phyloP scores from a whole-genome alignment of 2,888 invertebrate species.

The Drosophila tripunctata region DNA sequence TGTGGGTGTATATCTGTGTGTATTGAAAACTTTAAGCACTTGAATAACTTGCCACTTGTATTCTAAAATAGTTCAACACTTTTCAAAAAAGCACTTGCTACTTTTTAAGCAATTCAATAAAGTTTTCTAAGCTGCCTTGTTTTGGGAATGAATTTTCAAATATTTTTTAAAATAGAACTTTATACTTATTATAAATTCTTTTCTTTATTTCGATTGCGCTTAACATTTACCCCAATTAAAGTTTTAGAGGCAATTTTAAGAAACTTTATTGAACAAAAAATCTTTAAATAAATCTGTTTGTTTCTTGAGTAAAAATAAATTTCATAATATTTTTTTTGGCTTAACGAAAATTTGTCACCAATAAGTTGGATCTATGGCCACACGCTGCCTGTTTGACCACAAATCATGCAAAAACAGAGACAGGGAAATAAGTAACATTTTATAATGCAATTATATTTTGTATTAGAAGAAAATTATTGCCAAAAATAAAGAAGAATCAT shows the following conservation, averaged over 20 bases:
- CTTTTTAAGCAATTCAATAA: background rate
- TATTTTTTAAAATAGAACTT: no score
- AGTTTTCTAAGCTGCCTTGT: no score
- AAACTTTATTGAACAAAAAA: no score
- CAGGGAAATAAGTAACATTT: slow-evolving; percentile 34
- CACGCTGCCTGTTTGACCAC: background rate
- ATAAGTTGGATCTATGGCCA: slow-evolving; percentile 24
- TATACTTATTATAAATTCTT: no score
- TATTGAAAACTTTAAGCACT: slow-evolving; percentile 24
- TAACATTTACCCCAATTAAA: no score
- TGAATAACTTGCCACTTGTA: slow-evolving; percentile 36
- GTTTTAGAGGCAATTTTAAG: no score
- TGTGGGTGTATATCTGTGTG: background rate
- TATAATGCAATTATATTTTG: slow-evolving; percentile 70
- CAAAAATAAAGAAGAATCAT: slow-evolving; percentile 45
- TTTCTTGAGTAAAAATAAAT: background rate
- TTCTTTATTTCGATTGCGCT: no score
- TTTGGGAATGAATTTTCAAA: no score
- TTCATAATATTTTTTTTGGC: background rate
- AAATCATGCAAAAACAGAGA: slow-evolving; percentile 25
- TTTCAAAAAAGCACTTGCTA: no score
- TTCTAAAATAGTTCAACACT: slow-evolving; percentile 27
- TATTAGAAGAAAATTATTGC: slow-evolving; percentile 57
- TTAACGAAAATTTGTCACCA: background rate
- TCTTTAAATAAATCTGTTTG: background rate